Evolutionary conservation across 37 sponge, comb jelly and placozoan genomes (phyloP).

Genomic region (Spongilla lacustris): DNA sequence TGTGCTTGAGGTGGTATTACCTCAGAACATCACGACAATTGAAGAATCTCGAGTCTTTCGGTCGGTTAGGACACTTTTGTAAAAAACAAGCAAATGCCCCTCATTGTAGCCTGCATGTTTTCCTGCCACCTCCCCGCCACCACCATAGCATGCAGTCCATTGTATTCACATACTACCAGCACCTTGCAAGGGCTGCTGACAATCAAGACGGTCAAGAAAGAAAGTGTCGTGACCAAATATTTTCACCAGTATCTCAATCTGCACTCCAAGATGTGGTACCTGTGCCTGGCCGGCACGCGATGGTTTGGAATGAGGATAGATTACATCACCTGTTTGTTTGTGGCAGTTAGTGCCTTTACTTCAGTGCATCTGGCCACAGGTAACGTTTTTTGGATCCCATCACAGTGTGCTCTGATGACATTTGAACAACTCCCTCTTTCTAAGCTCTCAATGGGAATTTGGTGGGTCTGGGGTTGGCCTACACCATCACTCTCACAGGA

Average conservation of each 20-base stretch:
- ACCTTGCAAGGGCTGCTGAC: constrained; percentile 82
- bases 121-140: too few species aligned
- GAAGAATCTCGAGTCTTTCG: constrained; percentile 80
- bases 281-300: constrained; percentile 50
- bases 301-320: constrained; percentile 86
- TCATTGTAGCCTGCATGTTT: too few species aligned
- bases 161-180: constrained; percentile 79
- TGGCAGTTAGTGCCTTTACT: constrained; percentile 58
- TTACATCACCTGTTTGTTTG: constrained; percentile 37
- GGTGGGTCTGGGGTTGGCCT: constrained; percentile 76
- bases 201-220: constrained; percentile 54
- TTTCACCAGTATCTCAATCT: constrained; percentile 59
- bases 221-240: constrained; percentile 10
- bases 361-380: constrained; percentile 52
- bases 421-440: not conserved
- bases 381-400: not conserved
- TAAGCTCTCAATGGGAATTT: constrained; percentile 47
- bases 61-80: constrained; percentile 19
- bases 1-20: constrained; percentile 62
- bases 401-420: not conserved
- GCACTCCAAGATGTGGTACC: constrained; percentile 67
- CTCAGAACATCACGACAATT: constrained; percentile 68
- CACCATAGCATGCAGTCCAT: constrained; percentile 80
- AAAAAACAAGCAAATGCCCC: too few species aligned
- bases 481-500: constrained; percentile 68